Evolutionary conservation across 2,797 vertebrate genomes (phyloP), one percentile per base, ranked within the genome.

Genomic region (Astyanax mexicanus): DNA sequence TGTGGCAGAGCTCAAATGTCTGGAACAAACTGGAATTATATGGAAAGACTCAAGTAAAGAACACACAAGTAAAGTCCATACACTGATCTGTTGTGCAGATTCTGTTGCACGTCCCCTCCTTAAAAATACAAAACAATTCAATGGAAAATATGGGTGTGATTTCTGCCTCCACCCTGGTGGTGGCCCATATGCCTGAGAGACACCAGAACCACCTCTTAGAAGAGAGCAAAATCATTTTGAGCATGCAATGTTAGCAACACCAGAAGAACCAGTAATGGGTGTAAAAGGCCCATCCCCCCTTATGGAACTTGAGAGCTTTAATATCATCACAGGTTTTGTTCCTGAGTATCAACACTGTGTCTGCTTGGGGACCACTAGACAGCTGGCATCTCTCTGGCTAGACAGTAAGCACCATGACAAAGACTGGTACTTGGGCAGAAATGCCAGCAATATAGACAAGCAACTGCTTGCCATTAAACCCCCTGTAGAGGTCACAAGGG

Each of bases 401-500:
- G 67, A 69, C 21, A 55, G 67, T 55, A 69, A 69, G 10, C 49
- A 69, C 67, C 67, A 69, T 55, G 42, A 55, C 2, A 19, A 69
- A 55, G 67, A 70, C 6, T 57, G 68, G 68, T 70, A 70, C 21
- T 9, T 62, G 7, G 57, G 45, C 67, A 17, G 35, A 9, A 66
- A 51, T 17, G 0, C 19, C 23, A 72, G 1, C 38, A 32, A 49
- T 21, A 65, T 72, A 54, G 69, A 77, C 47, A 27, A 42, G 57
- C 27, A 15, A 17, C n/a, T 65, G 1, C 19, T 55, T 35, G 29
- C 42, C 54, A 61, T 69, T 52, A 61, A 69, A 5, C 52, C 29
- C 47, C 74, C 67, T 62, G n/a, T 76, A 35, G 57, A 76, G 11
- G 15, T 76, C 52, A 69, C 66, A 76, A 76, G 74, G 45, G 42